phyloP scores from a whole-genome alignment of 2,113 vertebrate genomes.

The Arothron firmamentum region DNA sequence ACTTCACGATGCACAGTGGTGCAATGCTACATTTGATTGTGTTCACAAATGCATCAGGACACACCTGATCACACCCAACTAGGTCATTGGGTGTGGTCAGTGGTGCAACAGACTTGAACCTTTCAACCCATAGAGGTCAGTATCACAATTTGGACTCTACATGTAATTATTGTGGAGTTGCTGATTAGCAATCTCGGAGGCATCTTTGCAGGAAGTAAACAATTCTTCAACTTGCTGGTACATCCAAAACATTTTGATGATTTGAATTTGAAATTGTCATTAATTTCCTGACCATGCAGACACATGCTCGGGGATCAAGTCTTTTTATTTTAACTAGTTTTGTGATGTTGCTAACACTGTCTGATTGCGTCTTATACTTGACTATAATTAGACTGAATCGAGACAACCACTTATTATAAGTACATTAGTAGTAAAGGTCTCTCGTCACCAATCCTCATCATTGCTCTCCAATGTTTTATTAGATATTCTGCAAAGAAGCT shows the following conservation, averaged over 20 bases:
- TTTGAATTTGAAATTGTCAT: conserved; percentile 37
- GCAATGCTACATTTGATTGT: conserved; percentile 55
- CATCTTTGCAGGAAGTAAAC: conserved; percentile 63
- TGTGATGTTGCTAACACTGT: conserved; percentile 20
- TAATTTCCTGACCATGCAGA: conserved; percentile 71
- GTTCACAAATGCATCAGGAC: conserved; percentile 61
- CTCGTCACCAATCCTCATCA: conserved; percentile 17
- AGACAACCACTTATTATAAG: conserved; percentile 25
- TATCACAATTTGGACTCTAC: conserved; percentile 62
- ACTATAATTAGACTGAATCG: conserved; percentile 29
- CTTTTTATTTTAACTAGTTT: conserved; percentile 37
- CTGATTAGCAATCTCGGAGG: conserved; percentile 58
- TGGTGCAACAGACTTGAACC: conserved; percentile 66
- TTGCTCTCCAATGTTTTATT: conserved; percentile 4
- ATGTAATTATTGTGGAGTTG: conserved; percentile 47
- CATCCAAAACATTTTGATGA: conserved; percentile 49
- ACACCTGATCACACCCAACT: conserved; percentile 62
- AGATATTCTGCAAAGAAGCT: conserved; percentile 34
- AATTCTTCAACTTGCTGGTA: conserved; percentile 70
- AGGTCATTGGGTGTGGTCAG: conserved; percentile 53
- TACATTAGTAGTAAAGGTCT: conserved; percentile 7
- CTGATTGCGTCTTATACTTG: conserved; percentile 24
- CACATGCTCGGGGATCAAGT: conserved; percentile 66
- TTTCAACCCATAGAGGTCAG: conserved; percentile 75
- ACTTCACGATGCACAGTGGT: conserved; percentile 59